These are phyloP conservation scores for Eristalis arbustorum DNA, from an alignment of 2,888 invertebrate genomes.

Conservation along the genomic window DNA sequence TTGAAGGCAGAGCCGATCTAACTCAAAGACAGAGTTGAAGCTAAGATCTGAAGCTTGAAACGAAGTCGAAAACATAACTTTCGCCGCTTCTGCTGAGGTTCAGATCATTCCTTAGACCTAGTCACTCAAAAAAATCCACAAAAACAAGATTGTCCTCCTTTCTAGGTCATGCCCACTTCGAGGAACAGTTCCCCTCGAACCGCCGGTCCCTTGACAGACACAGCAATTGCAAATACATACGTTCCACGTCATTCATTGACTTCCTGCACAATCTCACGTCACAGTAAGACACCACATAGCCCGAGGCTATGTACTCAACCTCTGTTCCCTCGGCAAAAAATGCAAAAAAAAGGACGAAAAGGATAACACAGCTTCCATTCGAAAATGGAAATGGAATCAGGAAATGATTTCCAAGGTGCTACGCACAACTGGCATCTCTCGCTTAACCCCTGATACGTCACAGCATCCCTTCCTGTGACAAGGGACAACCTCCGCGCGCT, in stretches of 20 bases:
- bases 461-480: conserved; percentile 16
- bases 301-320: conserved; percentile 13
- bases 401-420: conserved; percentile 57
- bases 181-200: not conserved
- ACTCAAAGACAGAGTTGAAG: not conserved
- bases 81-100: too few species aligned
- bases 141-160: too few species aligned
- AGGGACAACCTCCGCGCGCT: not conserved
- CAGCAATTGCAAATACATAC: not conserved
- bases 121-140: too few species aligned
- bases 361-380: conserved; percentile 22
- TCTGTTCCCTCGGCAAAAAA: not conserved
- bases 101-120: too few species aligned
- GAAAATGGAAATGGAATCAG: conserved; percentile 66
- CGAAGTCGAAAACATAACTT: too few species aligned
- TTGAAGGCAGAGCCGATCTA: too few species aligned
- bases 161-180: too few species aligned
- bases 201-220: not conserved
- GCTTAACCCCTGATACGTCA: conserved; percentile 12
- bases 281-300: conserved; percentile 15
- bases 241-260: conserved; percentile 1
- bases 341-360: not conserved
- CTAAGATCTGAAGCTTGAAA: not conserved
- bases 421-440: conserved; percentile 34
- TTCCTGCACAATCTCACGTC: not conserved